These are phyloP conservation scores for Mycetomoellerius zeteki DNA, from an alignment of 1,140 invertebrate species.

Conservation along the genomic window DNA sequence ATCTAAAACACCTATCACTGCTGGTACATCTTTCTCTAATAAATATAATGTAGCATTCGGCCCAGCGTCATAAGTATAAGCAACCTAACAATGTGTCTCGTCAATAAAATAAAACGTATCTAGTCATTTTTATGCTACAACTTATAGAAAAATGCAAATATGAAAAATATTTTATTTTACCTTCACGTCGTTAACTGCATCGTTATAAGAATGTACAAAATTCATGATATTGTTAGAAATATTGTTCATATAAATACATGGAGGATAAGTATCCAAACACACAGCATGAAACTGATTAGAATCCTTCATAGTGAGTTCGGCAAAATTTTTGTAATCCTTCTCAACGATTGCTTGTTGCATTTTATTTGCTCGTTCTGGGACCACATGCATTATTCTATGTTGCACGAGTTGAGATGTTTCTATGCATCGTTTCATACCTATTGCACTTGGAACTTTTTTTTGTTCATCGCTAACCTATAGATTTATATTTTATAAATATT, in stretches of 20 bases:
- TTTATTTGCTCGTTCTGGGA: slow-evolving; percentile 90
- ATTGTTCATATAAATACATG: slow-evolving; percentile 97
- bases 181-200: slow-evolving; percentile 88
- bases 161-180: slow-evolving; percentile 83
- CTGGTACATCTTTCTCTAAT: slow-evolving; percentile 91
- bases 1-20: slow-evolving; percentile 90
- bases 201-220: slow-evolving; percentile 95
- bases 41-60: slow-evolving; percentile 98
- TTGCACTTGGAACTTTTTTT: slow-evolving; percentile 96
- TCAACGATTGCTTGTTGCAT: slow-evolving; percentile 93
- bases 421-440: slow-evolving; percentile 95
- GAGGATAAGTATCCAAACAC: slow-evolving; percentile 97
- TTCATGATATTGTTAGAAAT: slow-evolving; percentile 93
- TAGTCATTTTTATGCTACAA: background rate
- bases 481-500: slow-evolving; percentile 44
- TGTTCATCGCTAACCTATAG: slow-evolving; percentile 92
- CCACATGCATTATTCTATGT: slow-evolving; percentile 90
- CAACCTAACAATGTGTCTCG: slow-evolving; percentile 88
- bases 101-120: slow-evolving; percentile 44
- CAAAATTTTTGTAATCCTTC: slow-evolving; percentile 95
- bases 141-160: background rate
- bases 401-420: slow-evolving; percentile 95
- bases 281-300: slow-evolving; percentile 99
- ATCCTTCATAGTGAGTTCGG: slow-evolving; percentile 98
- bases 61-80: slow-evolving; percentile 99